Evolutionary conservation across 2,113 vertebrate genomes (phyloP), one percentile per base, ranked within the genome.

Genomic region (Indri indri): DNA sequence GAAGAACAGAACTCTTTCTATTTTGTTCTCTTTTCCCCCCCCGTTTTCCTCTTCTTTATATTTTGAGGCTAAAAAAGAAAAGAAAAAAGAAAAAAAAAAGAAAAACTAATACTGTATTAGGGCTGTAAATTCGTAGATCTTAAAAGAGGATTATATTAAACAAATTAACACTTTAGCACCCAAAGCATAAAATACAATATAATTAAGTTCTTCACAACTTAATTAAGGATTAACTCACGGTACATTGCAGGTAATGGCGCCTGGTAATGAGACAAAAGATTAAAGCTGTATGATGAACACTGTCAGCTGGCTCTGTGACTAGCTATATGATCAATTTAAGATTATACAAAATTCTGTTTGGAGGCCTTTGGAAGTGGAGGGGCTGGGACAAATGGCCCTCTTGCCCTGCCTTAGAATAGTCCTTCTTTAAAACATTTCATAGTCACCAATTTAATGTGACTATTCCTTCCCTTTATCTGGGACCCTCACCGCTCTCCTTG

Each of bases 221-320:
- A 95, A 90, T 89, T 93, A 50, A 66, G n/a, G 40, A 90, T 93
- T 90, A 90, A 61, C 81, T 96, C 32, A 47, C 66, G 85, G 73
- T 40, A 22, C 42, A n/a, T 89, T 50, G 40, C 30, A 95, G 17
- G 32, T 45, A n/a, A 47, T 74, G 30, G 47, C 37, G 8, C 34
- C 80, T 85, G 59, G 32, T 83, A 71, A 84, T 30, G 45, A n/a
- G n/a, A 86, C 34, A 59, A 47, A 95, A 47, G 32, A 77, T 93
- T 45, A 70, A 94, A 88, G 32, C 1, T 61, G 14, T 50, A 2
- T 77, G 80, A 74, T 50, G 34, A 90, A 59, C 40, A 85, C 45
- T 50, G 80, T 85, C 81, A 57, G 7, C 73, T 96, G 80, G 50
- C 61, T 95, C n/a, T 66, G 32, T 14, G 50, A 37, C 76, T 82